These are phyloP conservation scores for Numida meleagris DNA, from an alignment of 2,113 vertebrate species.

Conservation along the genomic window DNA sequence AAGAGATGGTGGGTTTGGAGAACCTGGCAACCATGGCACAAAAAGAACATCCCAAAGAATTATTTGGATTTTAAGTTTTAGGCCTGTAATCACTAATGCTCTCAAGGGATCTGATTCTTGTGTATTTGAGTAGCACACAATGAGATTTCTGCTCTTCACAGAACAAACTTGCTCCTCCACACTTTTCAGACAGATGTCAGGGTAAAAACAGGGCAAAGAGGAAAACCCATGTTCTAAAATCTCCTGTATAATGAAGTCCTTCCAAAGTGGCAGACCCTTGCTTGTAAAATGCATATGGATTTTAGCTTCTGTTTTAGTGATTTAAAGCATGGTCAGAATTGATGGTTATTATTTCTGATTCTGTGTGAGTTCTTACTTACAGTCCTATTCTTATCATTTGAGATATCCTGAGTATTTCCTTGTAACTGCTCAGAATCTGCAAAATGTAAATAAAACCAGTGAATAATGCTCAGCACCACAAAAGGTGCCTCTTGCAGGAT, in stretches of 20 bases:
- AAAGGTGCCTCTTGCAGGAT: not conserved
- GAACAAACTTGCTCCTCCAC: not conserved
- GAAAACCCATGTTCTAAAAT: not conserved
- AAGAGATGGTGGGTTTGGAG: not conserved
- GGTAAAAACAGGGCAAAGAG: not conserved
- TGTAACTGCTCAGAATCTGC: constrained; percentile 7
- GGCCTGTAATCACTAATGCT: not conserved
- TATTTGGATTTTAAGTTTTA: not conserved
- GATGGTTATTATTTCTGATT: not conserved
- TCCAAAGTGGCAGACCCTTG: not conserved
- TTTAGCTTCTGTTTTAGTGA: constrained; percentile 50
- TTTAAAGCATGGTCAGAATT: not conserved
- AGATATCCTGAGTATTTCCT: not conserved
- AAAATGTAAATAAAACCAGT: constrained; percentile 17
- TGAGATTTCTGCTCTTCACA: not conserved
- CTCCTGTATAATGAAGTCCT: not conserved
- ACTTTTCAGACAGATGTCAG: not conserved
- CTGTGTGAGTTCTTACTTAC: not conserved
- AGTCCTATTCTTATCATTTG: not conserved
- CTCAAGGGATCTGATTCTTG: not conserved
- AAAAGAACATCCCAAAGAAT: not conserved
- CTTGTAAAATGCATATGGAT: constrained; percentile 16
- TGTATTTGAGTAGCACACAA: not conserved
- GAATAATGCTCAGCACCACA: constrained; percentile 8
- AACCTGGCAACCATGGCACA: not conserved